Evolutionary conservation across 2,113 vertebrate species (phyloP).

Genomic region (Carassius carassius): DNA sequence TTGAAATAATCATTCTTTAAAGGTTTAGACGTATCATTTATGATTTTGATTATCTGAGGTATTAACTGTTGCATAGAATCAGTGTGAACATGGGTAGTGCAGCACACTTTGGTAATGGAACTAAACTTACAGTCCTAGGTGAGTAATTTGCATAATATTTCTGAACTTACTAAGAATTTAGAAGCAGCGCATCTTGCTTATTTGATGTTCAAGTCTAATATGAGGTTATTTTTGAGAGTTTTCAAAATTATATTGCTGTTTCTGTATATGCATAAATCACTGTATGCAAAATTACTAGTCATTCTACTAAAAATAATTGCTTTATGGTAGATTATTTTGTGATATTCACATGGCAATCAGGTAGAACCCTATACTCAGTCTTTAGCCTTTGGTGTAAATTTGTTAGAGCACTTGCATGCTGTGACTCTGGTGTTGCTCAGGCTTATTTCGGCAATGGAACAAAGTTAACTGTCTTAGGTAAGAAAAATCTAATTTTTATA

Average conservation of each 20-base stretch:
- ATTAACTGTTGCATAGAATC: slow-evolving; percentile 51
- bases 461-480: slow-evolving; percentile 49
- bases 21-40: not conserved
- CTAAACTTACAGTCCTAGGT: slow-evolving; percentile 64
- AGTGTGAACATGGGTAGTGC: slow-evolving; percentile 71
- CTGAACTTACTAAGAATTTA: not conserved
- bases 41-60: slow-evolving; percentile 6
- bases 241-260: not conserved
- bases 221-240: too few species aligned
- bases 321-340: not conserved
- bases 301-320: not conserved
- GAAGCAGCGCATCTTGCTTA: not conserved
- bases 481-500: not conserved
- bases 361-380: not conserved
- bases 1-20: not conserved
- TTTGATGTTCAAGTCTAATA: too few species aligned
- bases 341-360: not conserved
- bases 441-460: slow-evolving; percentile 59
- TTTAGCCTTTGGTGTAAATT: slow-evolving; percentile 4
- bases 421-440: slow-evolving; percentile 47
- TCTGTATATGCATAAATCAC: too few species aligned
- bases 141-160: slow-evolving; percentile 15
- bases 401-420: not conserved
- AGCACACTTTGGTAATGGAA: slow-evolving; percentile 75
- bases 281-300: not conserved